Conservation (phyloP, 2,113 vertebrate species). For the Sporophila hypoxantha region DNA sequence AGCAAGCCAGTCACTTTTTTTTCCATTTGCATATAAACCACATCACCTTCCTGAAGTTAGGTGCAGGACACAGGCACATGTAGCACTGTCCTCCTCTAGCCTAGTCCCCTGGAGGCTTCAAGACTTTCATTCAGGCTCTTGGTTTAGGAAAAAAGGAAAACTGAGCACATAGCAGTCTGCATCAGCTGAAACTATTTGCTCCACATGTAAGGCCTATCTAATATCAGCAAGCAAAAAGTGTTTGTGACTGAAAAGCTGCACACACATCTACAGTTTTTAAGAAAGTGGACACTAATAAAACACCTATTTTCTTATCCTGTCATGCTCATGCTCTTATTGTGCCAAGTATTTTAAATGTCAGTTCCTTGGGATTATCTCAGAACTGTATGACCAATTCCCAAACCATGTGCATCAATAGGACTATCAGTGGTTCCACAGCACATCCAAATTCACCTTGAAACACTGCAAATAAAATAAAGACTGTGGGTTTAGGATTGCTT, state of each 20-base stretch:
- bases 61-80: neutral
- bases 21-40: neutral
- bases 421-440: neutral
- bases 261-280: neutral
- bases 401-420: conserved; percentile 6
- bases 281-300: neutral
- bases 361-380: neutral
- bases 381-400: neutral
- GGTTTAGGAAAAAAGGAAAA: neutral
- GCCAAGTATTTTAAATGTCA: conserved; percentile 30
- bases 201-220: neutral
- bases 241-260: neutral
- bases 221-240: neutral
- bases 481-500: conserved; percentile 40
- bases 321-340: neutral
- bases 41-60: neutral
- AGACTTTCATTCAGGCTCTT: neutral
- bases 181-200: neutral
- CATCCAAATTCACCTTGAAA: conserved; percentile 10
- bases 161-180: neutral
- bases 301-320: conserved; percentile 6
- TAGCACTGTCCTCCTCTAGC: neutral
- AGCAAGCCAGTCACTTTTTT: neutral
- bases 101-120: neutral
- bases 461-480: neutral